Base-by-base conservation (phyloP, 2,888 invertebrate species). In the Pachliopta kotzebuea region DNA sequence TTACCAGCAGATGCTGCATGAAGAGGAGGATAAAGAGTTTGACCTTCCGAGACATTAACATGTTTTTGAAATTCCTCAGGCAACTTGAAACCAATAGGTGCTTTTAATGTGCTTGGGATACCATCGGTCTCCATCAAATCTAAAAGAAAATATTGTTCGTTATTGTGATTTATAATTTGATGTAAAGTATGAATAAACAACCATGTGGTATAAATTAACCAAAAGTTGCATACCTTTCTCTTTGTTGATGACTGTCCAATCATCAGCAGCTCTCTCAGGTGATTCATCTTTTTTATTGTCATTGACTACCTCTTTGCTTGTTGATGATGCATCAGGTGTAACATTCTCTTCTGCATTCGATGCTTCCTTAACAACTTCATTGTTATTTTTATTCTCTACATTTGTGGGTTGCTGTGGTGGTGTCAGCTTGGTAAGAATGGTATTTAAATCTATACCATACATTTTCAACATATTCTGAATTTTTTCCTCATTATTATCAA, bases 231-330 rank as follows among this genome's bases (percentile, higher is more conserved):
- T 78, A 88, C 88, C 88, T 78, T 83, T 86, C 11, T 87, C 87
- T 49, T 83, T 83, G 59, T 86, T 86, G 66, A 90, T 88, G 70
- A 90, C 71, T 14, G 89, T 90, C 85, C 88, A 86, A 21, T 77
- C 89, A 66, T 88, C 88, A 63, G 67, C 86, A 63, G 68, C 76
- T 69, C 81, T 86, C 23, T 88, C 86, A 1, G 79, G 75, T 2
- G 84, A 80, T 7, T 74, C 72, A 62, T 85, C 84, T 56, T 79
- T 81, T 60, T 72, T 70, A 31, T 61, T 24, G 6, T 53, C 68
- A 0, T 14, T 37, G 14, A 37, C 37, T 14, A 20, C 7, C 17
- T 70, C 62, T 9, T 53, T 62, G 56, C 62, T 56, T 49, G 60
- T 58, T 6, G 74, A 67, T 18, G 79, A 74, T 11, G 63, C 65